Percentiles rank a stretch among this genome's conserved stretches.
Evolutionary conservation across 2,797 vertebrate species (phyloP).

Genomic region (Rallus crepitans): DNA sequence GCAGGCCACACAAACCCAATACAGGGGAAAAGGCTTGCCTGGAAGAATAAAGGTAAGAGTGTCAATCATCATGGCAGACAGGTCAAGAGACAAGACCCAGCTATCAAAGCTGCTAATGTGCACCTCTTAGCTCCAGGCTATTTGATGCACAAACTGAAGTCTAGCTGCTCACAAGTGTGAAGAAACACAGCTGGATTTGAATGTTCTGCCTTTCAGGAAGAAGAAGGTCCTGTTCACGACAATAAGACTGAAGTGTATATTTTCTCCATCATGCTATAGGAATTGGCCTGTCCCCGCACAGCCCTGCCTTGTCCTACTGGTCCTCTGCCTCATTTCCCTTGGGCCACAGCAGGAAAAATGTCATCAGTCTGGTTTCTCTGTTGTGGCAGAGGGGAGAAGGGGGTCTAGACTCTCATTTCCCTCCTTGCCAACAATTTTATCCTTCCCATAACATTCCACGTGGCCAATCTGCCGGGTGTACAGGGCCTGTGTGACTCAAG

Average conservation of each 20-base stretch:
- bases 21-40: neutral
- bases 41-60: neutral
- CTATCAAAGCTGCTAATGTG: neutral
- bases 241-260: neutral
- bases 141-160: neutral
- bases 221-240: neutral
- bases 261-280: neutral
- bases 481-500: neutral
- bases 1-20: neutral
- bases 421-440: neutral
- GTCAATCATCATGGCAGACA: neutral
- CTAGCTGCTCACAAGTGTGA: neutral
- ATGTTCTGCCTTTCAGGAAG: neutral
- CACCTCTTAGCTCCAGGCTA: neutral
- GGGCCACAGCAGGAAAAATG: neutral
- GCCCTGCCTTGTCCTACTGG: neutral
- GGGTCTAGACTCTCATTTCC: neutral
- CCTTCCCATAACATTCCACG: fast-evolving
- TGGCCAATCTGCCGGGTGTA: fast-evolving
- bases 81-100: neutral
- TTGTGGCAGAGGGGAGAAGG: neutral
- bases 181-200: neutral
- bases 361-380: neutral
- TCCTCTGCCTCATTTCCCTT: neutral
- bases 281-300: neutral